phyloP scores from a whole-genome alignment of 2,113 vertebrate species.

The Pluvialis apricaria region DNA sequence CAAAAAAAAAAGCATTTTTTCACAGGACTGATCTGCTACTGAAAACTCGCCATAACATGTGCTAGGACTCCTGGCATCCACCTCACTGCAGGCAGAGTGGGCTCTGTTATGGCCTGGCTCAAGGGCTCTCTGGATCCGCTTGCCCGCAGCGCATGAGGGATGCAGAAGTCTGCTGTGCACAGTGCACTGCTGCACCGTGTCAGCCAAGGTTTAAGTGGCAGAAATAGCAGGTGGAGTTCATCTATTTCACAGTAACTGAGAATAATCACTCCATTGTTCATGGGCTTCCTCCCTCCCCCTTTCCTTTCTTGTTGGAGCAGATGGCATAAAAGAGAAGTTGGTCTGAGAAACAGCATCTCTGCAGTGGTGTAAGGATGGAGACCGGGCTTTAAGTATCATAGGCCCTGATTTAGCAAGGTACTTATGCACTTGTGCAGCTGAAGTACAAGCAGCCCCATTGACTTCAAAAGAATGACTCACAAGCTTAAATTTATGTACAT shows the following conservation, averaged over 20 bases:
- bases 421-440: neutral
- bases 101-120: neutral
- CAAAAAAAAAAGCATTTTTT: neutral
- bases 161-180: neutral
- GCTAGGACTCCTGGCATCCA: neutral
- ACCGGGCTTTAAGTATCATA: neutral
- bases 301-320: neutral
- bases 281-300: constrained; percentile 5
- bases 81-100: neutral
- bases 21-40: neutral
- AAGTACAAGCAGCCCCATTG: constrained; percentile 14
- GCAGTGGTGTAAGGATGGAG: neutral
- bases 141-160: neutral
- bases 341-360: neutral
- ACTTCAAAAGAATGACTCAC: constrained; percentile 62
- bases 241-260: constrained; percentile 54
- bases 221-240: constrained; percentile 56
- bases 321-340: constrained; percentile 20
- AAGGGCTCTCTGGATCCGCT: neutral
- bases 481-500: constrained; percentile 52
- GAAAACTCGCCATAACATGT: neutral
- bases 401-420: constrained; percentile 20
- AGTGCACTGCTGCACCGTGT: neutral
- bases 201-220: constrained; percentile 50
- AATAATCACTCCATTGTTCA: constrained; percentile 56